Evolutionary conservation across 2,888 invertebrate species (phyloP).

Genomic region (Stenoptilia bipunctidactyla): DNA sequence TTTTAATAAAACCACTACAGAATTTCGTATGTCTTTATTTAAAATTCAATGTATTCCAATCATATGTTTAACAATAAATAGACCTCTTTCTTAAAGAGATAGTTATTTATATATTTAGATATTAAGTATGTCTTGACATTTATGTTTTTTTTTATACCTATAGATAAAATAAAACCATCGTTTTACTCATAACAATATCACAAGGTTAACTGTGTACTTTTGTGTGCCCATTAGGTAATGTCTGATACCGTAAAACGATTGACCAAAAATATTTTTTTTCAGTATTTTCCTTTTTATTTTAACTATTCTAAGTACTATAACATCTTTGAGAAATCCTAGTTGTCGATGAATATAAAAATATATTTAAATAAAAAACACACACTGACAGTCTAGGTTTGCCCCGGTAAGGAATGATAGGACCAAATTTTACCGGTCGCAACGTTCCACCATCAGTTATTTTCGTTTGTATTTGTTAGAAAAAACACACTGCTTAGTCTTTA

Average conservation of each 20-base stretch:
- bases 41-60: slow-evolving; percentile 54
- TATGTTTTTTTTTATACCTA: slow-evolving; percentile 30
- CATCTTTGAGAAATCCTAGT: slow-evolving; percentile 14
- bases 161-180: slow-evolving; percentile 59
- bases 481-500: slow-evolving; percentile 39
- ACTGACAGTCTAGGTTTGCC: slow-evolving; percentile 35
- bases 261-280: slow-evolving; percentile 1
- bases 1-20: slow-evolving; percentile 19
- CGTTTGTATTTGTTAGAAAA: slow-evolving; percentile 20
- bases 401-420: slow-evolving; percentile 76
- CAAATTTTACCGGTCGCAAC: slow-evolving; percentile 73
- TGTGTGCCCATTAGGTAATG: slow-evolving; percentile 38
- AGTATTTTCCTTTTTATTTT: slow-evolving; percentile 5
- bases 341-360: slow-evolving; percentile 28
- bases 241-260: not conserved
- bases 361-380: slow-evolving; percentile 26
- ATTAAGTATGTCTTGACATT: slow-evolving; percentile 39
- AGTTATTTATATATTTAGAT: slow-evolving; percentile 41
- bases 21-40: slow-evolving; percentile 55
- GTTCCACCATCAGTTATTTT: slow-evolving; percentile 21
- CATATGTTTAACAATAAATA: slow-evolving; percentile 67
- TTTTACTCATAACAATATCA: slow-evolving; percentile 63
- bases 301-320: slow-evolving; percentile 15
- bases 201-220: slow-evolving; percentile 58
- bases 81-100: slow-evolving; percentile 51